Evolutionary conservation across 2,113 vertebrate species (phyloP).

Genomic region (Pao palembangensis): DNA sequence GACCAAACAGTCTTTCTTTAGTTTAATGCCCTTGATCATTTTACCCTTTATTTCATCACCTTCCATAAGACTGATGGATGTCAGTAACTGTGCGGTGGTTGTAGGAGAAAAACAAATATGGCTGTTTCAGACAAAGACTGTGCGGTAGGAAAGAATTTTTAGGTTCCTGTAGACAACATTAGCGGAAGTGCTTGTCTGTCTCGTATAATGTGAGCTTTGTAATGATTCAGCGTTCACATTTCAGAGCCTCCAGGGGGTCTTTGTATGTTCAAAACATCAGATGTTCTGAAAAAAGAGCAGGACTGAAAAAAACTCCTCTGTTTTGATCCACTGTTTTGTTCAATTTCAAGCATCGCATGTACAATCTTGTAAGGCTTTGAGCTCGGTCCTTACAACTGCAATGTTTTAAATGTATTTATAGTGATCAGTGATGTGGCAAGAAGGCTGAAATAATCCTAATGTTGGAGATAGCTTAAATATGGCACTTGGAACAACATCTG

Average conservation of each 20-base stretch:
- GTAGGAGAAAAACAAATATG: constrained; percentile 21
- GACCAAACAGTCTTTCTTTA: constrained; percentile 29
- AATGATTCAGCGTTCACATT: constrained; percentile 33
- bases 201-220: constrained; percentile 17
- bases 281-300: constrained; percentile 17
- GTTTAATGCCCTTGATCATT: constrained; percentile 19
- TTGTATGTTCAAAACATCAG: constrained; percentile 32
- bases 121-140: neutral
- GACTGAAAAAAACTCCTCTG: constrained; percentile 22
- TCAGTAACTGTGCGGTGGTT: neutral
- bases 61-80: constrained; percentile 17
- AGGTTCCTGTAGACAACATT: neutral
- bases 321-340: neutral
- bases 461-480: neutral
- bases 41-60: constrained; percentile 18
- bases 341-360: too few species aligned
- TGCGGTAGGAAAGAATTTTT: neutral
- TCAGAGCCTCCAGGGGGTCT: constrained; percentile 39
- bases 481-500: constrained; percentile 13
- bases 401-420: neutral
- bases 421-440: neutral
- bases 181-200: neutral
- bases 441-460: too few species aligned
- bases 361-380: neutral
- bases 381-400: neutral